Base-by-base conservation (phyloP, 2,888 invertebrate species). In the Cistogaster globosa region DNA sequence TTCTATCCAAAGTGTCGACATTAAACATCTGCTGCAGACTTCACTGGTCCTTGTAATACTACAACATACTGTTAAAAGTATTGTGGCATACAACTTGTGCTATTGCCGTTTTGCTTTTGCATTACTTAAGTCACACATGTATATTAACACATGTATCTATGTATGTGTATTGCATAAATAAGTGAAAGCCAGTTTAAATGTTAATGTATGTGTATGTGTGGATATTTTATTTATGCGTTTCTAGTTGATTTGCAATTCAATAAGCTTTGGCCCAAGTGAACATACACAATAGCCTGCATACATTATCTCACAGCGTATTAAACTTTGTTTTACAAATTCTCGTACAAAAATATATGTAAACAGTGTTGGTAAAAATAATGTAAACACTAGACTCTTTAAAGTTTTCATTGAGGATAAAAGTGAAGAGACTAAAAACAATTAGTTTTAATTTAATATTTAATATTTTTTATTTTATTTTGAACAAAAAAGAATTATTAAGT, bases 161-260 rank as follows among this genome's bases (percentile, higher is more conserved):
- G n/a, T n/a, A 45, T 18, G 48, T 53, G 48, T 51, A 16, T 4
- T 77, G 20, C 57, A 60, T 38, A 55, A 4, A 16, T 55, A 55
- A 65, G 63, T 55, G 11, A 45, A 53, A 32, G 45, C 63, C 12
- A 45, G 75, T 32, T 36, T 38, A 51, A 32, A 38, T 53, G 14
- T n/a, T 8, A 1, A 42, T 22, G 42, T 20, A 4, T n/a, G 18
- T 55, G 26, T 53, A 36, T 51, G 45, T 26, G 14, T 45, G 65
- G 22, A 58, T 69, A 38, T 87, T 84, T 87, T 87, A 87, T 88
- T 88, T 86, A 83, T 85, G 87, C 84, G 76, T 87, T 88, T 68
- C 69, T 81, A 75, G 82, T 86, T 88, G 87, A 88, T 88, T 88
- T 87, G 88, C 88, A 88, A 88, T 88, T 88, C 88, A 88, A 87